These are phyloP conservation scores for Physeter macrocephalus DNA, from an alignment of 2,113 vertebrate genomes.

Conservation along the genomic window DNA sequence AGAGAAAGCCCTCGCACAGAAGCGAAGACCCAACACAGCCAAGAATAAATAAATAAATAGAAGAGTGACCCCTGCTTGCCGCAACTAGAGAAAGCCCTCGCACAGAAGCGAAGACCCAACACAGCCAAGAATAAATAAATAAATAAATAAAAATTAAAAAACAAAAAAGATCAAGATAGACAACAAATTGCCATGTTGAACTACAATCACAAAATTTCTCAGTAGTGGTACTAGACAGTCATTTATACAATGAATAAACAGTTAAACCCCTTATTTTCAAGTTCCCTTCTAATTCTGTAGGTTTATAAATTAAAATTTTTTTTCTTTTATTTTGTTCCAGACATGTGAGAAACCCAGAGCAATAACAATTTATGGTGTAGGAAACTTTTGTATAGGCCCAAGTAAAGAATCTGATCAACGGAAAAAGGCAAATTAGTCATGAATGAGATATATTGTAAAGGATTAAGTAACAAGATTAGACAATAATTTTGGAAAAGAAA, in stretches of 20 bases:
- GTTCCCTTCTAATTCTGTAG: neutral
- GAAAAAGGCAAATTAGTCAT: neutral
- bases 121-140: too few relatives aligned
- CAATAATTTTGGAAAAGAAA: neutral
- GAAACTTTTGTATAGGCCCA: neutral
- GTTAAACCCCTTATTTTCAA: neutral
- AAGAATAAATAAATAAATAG: too few relatives aligned
- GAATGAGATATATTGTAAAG: neutral
- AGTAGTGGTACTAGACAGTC: neutral
- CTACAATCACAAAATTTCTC: neutral
- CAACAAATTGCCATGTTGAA: neutral
- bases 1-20: too few relatives aligned
- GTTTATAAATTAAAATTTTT: neutral
- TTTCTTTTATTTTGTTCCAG: neutral
- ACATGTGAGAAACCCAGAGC: neutral
- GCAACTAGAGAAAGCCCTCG: too few relatives aligned
- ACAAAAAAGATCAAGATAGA: neutral
- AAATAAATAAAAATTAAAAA: too few relatives aligned
- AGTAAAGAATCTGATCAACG: neutral
- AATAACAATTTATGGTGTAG: neutral
- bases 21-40: too few relatives aligned
- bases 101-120: too few relatives aligned
- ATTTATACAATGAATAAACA: neutral
- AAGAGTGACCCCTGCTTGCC: too few relatives aligned
- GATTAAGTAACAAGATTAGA: neutral